Conservation (phyloP, 2,888 invertebrate species). For the Flabesymbios commensalis region DNA sequence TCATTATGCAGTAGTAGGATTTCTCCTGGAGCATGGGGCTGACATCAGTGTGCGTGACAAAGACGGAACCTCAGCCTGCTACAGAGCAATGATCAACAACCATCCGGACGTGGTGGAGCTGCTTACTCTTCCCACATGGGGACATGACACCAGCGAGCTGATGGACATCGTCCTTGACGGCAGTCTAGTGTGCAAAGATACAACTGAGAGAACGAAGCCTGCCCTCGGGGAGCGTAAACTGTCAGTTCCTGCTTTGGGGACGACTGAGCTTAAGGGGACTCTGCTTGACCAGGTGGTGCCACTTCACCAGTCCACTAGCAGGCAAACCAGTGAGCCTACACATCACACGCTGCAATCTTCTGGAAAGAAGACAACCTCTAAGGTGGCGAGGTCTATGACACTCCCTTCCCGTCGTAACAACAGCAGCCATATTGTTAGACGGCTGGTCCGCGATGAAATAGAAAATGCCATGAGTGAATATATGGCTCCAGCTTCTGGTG, state of each 20-base stretch:
- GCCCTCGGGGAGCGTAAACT: background rate
- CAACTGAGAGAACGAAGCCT: background rate
- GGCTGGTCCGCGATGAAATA: background rate
- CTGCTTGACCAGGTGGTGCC: background rate
- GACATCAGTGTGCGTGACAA: constrained; percentile 30
- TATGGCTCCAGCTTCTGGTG: background rate
- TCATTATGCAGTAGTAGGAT: constrained; percentile 19
- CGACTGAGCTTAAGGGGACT: background rate
- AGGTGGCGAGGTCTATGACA: too few species aligned
- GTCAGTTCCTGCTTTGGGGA: background rate
- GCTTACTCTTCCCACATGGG: constrained; percentile 14
- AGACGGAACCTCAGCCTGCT: constrained; percentile 38
- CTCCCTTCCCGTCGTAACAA: background rate
- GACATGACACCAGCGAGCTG: constrained; percentile 14
- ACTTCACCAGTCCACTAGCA: background rate
- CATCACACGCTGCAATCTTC: background rate
- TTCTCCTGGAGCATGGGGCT: constrained; percentile 16
- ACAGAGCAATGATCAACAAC: constrained; percentile 25
- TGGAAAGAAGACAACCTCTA: background rate
- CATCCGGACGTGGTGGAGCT: constrained; percentile 27
- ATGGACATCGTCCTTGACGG: background rate
- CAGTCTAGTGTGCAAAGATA: background rate
- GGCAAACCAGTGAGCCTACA: background rate
- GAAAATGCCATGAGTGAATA: background rate
- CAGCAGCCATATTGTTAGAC: background rate